Evolutionary conservation across 2,888 invertebrate genomes (phyloP), one percentile per base, ranked within the genome.

Genomic region (Lobophora halterata): DNA sequence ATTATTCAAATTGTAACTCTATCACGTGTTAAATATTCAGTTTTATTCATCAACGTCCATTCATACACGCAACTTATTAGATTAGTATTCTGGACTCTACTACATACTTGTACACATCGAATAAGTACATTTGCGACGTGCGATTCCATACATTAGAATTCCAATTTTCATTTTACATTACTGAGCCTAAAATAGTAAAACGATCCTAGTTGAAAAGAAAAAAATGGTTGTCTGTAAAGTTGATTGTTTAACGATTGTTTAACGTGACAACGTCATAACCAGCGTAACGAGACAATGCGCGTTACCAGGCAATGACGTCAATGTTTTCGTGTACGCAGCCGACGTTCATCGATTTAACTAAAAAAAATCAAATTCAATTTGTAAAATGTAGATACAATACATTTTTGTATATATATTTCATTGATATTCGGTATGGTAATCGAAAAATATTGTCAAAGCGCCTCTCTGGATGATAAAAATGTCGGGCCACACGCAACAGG

Each of bases 401-500:
- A 23, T 19, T 39, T 24, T 29, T 25, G 17, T 29, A 41, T 30
- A 25, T 12, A 38, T 34, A 25, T 18, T 23, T 24, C 75, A 71
- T 72, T 70, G 71, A 79, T 75, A 73, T 69, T 63, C 65, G 76
- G 73, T 75, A 79, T 77, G 79, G 79, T 80, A 82, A 76, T 76
- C 76, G 61, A 77, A 78, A 80, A 83, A 82, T 82, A 85, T 80
- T 82, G 80, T 81, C 85, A 78, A 79, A 75, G 75, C 74, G 61
- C 73, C 77, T 71, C 77, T 69, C 70, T 72, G 73, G 67, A 67
- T 80, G 80, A 83, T 86, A 86, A 86, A 83, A 83, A 80, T 79
- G 80, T 74, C 79, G 65, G 86, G 74, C 86, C 86, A 85, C 86
- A 83, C 86, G 74, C 86, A 81, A 73, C 73, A 76, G 71, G 80